A percentile compares a stretch with the other conserved stretches of the same genome.
phyloP scores from a whole-genome alignment of 2,113 vertebrate species.

The Brienomyrus brachyistius region DNA sequence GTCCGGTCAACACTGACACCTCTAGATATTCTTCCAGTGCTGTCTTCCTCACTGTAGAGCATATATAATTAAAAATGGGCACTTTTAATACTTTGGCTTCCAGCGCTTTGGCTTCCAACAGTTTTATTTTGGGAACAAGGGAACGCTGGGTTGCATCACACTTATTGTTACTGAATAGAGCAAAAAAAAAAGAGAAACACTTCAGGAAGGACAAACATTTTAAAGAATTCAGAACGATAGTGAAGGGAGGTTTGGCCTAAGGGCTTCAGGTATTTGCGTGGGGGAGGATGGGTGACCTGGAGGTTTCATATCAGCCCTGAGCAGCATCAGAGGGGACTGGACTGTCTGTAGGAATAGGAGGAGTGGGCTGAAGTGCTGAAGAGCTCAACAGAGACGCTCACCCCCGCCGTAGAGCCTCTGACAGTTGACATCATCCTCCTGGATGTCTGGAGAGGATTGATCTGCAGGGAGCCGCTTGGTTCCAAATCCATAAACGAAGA shows the following conservation, averaged over 20 bases:
- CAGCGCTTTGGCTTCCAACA: not conserved
- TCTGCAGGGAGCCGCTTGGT: not conserved
- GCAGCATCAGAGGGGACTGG: not conserved
- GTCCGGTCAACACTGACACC: not conserved
- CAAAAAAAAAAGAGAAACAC: not conserved
- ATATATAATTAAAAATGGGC: slow-evolving; percentile 5
- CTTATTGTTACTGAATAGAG: not conserved
- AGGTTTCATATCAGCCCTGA: not conserved
- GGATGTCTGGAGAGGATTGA: not conserved
- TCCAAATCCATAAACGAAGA: not conserved
- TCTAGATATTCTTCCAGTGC: not conserved
- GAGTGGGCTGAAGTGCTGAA: not conserved
- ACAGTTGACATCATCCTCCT: not conserved
- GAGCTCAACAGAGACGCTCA: not conserved
- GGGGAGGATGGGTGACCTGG: not conserved
- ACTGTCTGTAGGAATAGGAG: not conserved
- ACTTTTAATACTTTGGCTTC: not conserved
- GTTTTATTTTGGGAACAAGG: slow-evolving; percentile 2
- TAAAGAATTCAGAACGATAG: not conserved
- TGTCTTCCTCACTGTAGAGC: slow-evolving; percentile 25
- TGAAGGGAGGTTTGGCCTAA: not conserved
- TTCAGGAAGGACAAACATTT: not conserved
- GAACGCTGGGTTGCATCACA: not conserved
- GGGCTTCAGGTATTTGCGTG: not conserved
- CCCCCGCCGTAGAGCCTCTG: not conserved